Base-by-base conservation (phyloP, 1,140 invertebrate species). In the Aphaenogaster floridana region DNA sequence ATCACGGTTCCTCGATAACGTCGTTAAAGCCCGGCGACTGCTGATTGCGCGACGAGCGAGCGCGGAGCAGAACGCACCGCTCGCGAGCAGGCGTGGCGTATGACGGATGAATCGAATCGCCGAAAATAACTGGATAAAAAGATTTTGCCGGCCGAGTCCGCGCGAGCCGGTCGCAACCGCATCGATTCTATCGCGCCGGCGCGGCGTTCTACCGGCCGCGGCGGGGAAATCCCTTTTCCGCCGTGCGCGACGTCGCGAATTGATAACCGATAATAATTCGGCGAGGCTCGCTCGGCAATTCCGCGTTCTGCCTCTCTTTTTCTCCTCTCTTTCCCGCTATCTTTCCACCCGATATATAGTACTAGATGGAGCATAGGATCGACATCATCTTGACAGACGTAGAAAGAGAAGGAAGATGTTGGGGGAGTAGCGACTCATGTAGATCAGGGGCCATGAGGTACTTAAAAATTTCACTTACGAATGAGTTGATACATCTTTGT, bases 1-100 rank as follows among this genome's bases (percentile, higher is more conserved):
- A 90, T 91, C 89, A 90, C 79, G 81, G 86, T 91, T 90, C 71
- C 77, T 88, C 90, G 90, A 90, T 91, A 91, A 91, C 86, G 77
- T 90, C 81, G 87, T 90, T 91, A 91, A 90, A 83, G 57, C 69
- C 52, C 42, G 8, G 86, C 48, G 90, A 90, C 86, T 88, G 72
- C 86, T 91, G 90, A 91, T 91, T 91, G 90, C 89, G 71, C 87
- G 72, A 89, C 81, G 89, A 86, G 42, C 8, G 81, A 42, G 28
- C 52, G 50, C 68, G 68, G 54, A 71, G 59, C 9, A 61, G 76
- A 72, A 68, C 50, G 74, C 74, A 17, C 42, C 52, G 21, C 42
- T n/a, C 28, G 74, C 89, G 11, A 13, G 45, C 69, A 21, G 39
- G 61, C 39, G 2, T 42, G 63, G 50, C 86, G 76, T 90, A 90